Evolutionary conservation across 2,797 vertebrate genomes (phyloP).

Genomic region (Epinephelus awoara): DNA sequence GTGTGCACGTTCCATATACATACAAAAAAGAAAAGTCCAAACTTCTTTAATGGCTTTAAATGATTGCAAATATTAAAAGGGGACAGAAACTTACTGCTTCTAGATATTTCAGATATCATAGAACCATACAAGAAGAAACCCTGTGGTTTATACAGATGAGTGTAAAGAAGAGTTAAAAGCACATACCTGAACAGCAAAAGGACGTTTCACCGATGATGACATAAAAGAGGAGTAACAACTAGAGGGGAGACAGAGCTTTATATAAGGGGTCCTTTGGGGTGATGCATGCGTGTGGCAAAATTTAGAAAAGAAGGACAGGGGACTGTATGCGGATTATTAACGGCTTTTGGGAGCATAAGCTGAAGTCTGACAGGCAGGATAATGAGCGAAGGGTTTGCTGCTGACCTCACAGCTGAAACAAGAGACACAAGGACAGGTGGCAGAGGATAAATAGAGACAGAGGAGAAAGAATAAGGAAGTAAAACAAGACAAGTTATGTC

Average conservation of each 20-base stretch:
- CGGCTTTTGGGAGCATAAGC: slow-evolving; percentile 60
- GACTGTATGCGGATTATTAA: slow-evolving; percentile 62
- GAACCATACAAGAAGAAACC: neutral
- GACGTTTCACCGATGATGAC: slow-evolving; percentile 25
- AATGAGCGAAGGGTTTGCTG: slow-evolving; percentile 60
- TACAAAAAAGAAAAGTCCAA: no score
- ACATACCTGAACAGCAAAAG: slow-evolving; percentile 61
- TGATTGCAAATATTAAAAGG: no score
- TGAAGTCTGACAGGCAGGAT: slow-evolving; percentile 60
- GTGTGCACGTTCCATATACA: no score
- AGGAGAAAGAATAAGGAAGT: slow-evolving; percentile 11
- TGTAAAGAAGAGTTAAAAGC: slow-evolving; percentile 1
- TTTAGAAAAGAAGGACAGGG: slow-evolving; percentile 35
- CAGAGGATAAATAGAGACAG: slow-evolving; percentile 28
- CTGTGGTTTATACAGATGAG: neutral
- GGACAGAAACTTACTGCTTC: neutral
- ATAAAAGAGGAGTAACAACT: slow-evolving; percentile 4
- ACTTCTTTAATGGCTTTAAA: no score
- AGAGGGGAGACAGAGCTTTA: slow-evolving; percentile 41
- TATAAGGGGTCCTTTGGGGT: slow-evolving; percentile 49
- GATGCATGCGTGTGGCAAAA: slow-evolving; percentile 9
- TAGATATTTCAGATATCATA: neutral
- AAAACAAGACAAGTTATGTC: slow-evolving; percentile 7
- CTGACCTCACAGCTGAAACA: slow-evolving; percentile 74
- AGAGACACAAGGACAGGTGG: slow-evolving; percentile 73